These are phyloP conservation scores for Sinhomidia bicolor DNA, from an alignment of 2,888 invertebrate species.

Conservation along the genomic window DNA sequence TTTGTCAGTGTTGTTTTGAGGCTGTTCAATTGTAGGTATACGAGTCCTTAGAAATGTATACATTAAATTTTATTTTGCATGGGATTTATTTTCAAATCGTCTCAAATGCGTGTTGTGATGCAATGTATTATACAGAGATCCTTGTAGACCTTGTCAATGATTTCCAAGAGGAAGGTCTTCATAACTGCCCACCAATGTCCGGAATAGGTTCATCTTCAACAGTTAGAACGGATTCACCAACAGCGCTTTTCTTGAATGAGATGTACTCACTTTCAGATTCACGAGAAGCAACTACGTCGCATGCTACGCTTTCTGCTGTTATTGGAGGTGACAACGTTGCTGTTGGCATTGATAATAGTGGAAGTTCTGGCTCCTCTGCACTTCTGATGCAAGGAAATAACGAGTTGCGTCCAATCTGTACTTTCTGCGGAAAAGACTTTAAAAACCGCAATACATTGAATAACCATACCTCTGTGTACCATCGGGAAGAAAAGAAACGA, in stretches of 20 bases:
- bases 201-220: not conserved
- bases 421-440: slow-evolving; percentile 57
- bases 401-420: slow-evolving; percentile 45
- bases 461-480: slow-evolving; percentile 58
- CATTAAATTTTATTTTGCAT: no score
- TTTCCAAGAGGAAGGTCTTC: not conserved
- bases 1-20: no score
- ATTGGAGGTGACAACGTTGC: slow-evolving; percentile 6
- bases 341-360: not conserved
- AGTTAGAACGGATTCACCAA: slow-evolving; percentile 38
- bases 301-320: not conserved
- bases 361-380: not conserved
- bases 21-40: no score
- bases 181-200: not conserved
- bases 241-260: slow-evolving; percentile 35
- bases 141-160: slow-evolving; percentile 37
- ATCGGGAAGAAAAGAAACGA: slow-evolving; percentile 50
- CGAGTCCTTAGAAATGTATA: no score
- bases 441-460: slow-evolving; percentile 59
- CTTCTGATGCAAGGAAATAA: not conserved
- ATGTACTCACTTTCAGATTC: slow-evolving; percentile 38
- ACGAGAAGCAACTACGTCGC: not conserved
- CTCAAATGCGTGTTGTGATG: not conserved
- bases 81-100: not conserved
- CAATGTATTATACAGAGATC: slow-evolving; percentile 23